Evolutionary conservation across 2,888 invertebrate species (phyloP), one percentile per base, ranked within the genome.

Genomic region (Acleris sparsana): DNA sequence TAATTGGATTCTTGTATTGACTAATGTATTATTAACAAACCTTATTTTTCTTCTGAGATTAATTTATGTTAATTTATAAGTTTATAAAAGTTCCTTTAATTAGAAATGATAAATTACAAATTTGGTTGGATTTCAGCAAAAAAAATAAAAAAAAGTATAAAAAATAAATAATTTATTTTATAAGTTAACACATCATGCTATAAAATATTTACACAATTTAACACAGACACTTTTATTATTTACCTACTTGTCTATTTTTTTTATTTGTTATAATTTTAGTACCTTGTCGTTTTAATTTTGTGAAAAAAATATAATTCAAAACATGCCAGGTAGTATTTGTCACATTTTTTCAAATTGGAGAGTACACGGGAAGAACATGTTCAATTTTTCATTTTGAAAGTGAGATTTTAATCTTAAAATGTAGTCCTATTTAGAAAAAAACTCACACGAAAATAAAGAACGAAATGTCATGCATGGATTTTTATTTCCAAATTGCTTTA

Each of bases 11-110:
- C 46, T 62, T 71, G 69, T 75, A 77, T 76, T 82, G 82, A 86
- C 80, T 86, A 86, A 87, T 87, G 87, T 75, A 72, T 79, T 85
- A 86, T 83, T 84, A 84, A 87, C 80, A 73, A 83, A 83, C 74
- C 72, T 68, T 73, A 77, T 74, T 72, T 73, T 74, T 66, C 61
- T 57, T 61, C 18, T 62, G 48, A 52, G 57, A 62, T 57, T 61
- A 65, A n/a, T 39, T 33, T 39, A 39, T 51, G 11, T 52, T 57
- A 48, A 57, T 66, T 57, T 66, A 66, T 66, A 33, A 61, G 51
- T 56, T 61, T 39, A 43, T 55, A 43, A 16, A 43, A 46, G 51
- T 61, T 56, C 18, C 44, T 53, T 62, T 61, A 56, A 65, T 61
- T 61, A 22, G 55, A 49, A 46, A 61, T 56, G 65, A 61, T 46